Evolutionary conservation across 64 coral and sea anemone species (phyloP), one percentile per base, ranked within the genome.

Genomic region (Acropora tenuis): DNA sequence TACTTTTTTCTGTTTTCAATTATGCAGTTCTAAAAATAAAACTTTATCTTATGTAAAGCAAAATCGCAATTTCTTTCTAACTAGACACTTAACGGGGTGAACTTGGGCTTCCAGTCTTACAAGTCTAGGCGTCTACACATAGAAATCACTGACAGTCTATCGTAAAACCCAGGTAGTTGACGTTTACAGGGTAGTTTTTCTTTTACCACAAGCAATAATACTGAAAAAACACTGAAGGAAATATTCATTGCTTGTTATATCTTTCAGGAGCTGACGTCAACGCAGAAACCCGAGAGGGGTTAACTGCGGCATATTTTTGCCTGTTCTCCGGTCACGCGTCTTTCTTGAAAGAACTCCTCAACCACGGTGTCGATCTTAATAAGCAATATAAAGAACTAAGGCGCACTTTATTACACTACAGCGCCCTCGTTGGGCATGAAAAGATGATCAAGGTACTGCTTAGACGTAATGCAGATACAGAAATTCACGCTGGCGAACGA

Each of bases 181-280:
- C 30, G 30, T 30, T 30, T 30, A 30, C 30, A 30, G 30, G 30
- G 30, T 30, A 30, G 30, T 30, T 30, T 30, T 30, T 30, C 30
- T 30, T 30, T 30, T 30, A 30, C 30, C 30, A 30, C 30, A 30
- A 30, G 30, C 30, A 30, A 30, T 30, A 30, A 30, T 30, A 30
- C 30, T 30, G 30, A 30, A 30, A 30, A 30, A 30, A 30, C 30
- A 30, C 52, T 55, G 10, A 13, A 11, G 12, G 15, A 63, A 63
- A 63, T 20, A 71, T 1, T 0, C 2, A 19, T 20, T 20, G 2
- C 13, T 20, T 71, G 13, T 20, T 20, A 9, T 63, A 41, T 30
- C 20, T 3, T 47, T 30, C 12, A 95, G 93, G 93, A 42, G 93
- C 89, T 8, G 82, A 95, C 46, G 91, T 95, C 50, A 95, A 95